Conservation (phyloP, 2,888 invertebrate genomes). For the Mimas tiliae region DNA sequence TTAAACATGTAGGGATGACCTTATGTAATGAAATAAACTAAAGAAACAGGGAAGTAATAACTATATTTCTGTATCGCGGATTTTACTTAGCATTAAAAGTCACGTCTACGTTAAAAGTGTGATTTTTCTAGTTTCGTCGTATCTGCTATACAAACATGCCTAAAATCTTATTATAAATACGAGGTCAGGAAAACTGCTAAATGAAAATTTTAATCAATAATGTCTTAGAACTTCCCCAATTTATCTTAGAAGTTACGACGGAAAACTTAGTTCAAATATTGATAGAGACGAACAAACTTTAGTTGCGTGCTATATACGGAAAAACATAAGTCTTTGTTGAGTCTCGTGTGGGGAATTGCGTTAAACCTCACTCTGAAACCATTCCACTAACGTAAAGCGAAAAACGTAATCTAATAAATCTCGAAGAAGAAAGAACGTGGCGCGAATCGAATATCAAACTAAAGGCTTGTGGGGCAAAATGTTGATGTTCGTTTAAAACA, state of each 20-base stretch:
- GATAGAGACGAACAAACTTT: constrained; percentile 30
- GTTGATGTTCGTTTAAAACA: constrained; percentile 64
- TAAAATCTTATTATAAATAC: not conserved
- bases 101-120: too few relatives aligned
- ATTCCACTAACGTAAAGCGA: constrained; percentile 40
- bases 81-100: too few relatives aligned
- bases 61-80: too few relatives aligned
- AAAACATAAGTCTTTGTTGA: constrained; percentile 33
- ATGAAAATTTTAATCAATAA: constrained; percentile 24
- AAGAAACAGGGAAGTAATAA: too few relatives aligned
- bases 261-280: constrained; percentile 31
- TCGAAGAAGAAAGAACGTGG: constrained; percentile 51
- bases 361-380: constrained; percentile 22
- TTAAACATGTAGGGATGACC: too few relatives aligned
- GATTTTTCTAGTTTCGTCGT: not conserved
- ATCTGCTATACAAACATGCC: not conserved
- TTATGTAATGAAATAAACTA: too few relatives aligned
- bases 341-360: constrained; percentile 27
- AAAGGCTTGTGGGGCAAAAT: constrained; percentile 65
- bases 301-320: constrained; percentile 3
- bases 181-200: not conserved
- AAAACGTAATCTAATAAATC: constrained; percentile 56
- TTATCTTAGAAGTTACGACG: constrained; percentile 22
- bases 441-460: constrained; percentile 61
- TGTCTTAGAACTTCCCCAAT: not conserved